phyloP scores from a whole-genome alignment of 2,113 vertebrate species.

The Coturnix japonica region DNA sequence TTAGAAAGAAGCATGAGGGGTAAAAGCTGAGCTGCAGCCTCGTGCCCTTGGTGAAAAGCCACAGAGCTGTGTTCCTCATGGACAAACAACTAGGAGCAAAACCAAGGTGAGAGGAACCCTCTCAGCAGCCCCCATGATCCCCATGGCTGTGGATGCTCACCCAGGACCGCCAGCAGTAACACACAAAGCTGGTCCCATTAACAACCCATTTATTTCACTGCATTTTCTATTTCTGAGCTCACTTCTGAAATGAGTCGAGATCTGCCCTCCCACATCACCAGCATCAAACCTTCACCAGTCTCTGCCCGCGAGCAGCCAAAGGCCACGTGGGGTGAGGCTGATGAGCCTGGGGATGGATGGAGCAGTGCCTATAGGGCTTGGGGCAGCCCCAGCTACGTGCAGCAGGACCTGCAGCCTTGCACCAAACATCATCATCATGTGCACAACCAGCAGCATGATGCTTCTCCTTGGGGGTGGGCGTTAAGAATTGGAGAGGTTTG shows the following conservation, averaged over 20 bases:
- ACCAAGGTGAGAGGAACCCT: not conserved
- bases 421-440: rapidly evolving
- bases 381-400: not conserved
- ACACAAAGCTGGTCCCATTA: not conserved
- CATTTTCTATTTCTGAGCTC: not conserved
- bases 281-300: rapidly evolving
- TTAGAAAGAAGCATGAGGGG: not conserved
- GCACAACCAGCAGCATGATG: not conserved
- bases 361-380: not conserved
- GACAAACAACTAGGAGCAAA: not conserved
- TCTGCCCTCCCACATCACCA: not conserved
- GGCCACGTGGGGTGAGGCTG: not conserved
- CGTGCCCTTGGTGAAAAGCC: not conserved
- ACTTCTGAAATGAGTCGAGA: not conserved
- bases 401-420: not conserved
- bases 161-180: not conserved
- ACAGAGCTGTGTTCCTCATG: not conserved
- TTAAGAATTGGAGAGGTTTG: not conserved
- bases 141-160: not conserved
- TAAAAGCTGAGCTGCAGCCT: slow-evolving; percentile 14
- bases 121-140: not conserved
- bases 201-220: slow-evolving; percentile 16
- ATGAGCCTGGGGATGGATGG: not conserved
- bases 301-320: not conserved
- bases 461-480: not conserved